Evolutionary conservation across 92 coral and sea anemone genomes (phyloP), one percentile per base, ranked within the genome.

Genomic region (Porites cylindrica): DNA sequence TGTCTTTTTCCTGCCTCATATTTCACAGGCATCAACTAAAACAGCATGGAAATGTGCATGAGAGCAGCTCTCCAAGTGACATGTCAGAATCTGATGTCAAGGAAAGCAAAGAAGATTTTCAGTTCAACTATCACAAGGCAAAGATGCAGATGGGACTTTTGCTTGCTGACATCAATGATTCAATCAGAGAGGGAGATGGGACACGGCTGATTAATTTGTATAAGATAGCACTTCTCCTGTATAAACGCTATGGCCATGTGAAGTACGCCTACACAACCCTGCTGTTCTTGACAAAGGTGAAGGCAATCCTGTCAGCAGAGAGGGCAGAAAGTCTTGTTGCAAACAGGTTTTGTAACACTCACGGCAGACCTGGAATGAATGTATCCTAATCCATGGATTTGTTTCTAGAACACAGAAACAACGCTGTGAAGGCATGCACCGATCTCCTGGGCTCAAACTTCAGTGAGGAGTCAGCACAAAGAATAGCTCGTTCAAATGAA

Each of bases 171-270:
- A 66, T 85, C 14, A 85, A 85, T 43, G 82, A 85, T 85, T 82
- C 88, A 53, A 85, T 85, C 52, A 63, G 82, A 76, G 88, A 83
- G 65, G 80, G 87, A 16, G 80, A 85, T 76, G 88, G 82, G 2
- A 54, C 20, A 13, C 72, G 82, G 3, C 38, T 85, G 29, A 4
- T 85, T 1, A 75, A 85, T 75, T 72, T 85, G n/a, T 85, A 85
- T 64, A 75, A 65, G 51, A 74, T 66, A 17, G 82, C 82, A 3
- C 81, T 85, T 54, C 80, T 85, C 11, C 32, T 85, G 20, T 85
- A 26, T 32, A 85, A 85, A 51, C 51, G 88, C 26, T 29, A 85
- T 76, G 88, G 88, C 18, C 81, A 79, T 4, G 75, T 75, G 14
- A 84, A 74, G 10, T 85, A 85, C 64, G 67, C 78, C 19, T 85